Conservation (phyloP, 1,140 invertebrate genomes). For the Gonatopus flavifemur region DNA sequence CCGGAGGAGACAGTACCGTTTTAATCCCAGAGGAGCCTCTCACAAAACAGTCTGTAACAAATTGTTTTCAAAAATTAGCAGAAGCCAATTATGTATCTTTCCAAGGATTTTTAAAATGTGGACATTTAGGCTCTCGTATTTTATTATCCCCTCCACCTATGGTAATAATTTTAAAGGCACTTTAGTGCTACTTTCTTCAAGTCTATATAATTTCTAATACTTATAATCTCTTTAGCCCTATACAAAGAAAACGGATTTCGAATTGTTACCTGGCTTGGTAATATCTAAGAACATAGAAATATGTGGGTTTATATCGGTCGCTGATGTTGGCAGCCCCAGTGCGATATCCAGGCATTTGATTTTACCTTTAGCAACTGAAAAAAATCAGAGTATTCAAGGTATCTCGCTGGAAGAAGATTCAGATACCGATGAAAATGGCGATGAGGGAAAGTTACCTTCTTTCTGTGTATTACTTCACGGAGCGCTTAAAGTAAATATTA, state of each 20-base stretch:
- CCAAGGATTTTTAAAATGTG: constrained; percentile 75
- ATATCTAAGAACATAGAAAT: constrained; percentile 74
- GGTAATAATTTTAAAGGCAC: constrained; percentile 44
- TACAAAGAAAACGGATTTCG: constrained; percentile 69
- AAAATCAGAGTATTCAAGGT: constrained; percentile 61
- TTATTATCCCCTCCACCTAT: constrained; percentile 76
- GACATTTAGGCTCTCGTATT: constrained; percentile 73
- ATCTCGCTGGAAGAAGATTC: constrained; percentile 63
- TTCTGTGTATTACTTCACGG: constrained; percentile 95
- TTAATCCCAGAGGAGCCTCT: constrained; percentile 65
- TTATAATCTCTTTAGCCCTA: constrained; percentile 58
- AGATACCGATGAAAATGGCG: constrained; percentile 64
- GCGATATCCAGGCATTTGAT: constrained; percentile 88
- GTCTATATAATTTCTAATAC: neutral
- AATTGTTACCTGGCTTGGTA: constrained; percentile 59
- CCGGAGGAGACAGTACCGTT: constrained; percentile 67
- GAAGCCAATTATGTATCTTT: constrained; percentile 80
- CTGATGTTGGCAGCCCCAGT: constrained; percentile 90
- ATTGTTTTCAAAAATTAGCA: constrained; percentile 72
- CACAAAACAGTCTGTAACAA: constrained; percentile 63
- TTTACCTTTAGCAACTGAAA: constrained; percentile 67
- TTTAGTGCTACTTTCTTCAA: neutral
- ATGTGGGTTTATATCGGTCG: constrained; percentile 80
- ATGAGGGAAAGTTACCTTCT: constrained; percentile 82
- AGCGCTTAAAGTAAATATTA: constrained; percentile 76